These are phyloP conservation scores for Tinamus major DNA, from an alignment of 2,797 vertebrate species.

Conservation along the genomic window DNA sequence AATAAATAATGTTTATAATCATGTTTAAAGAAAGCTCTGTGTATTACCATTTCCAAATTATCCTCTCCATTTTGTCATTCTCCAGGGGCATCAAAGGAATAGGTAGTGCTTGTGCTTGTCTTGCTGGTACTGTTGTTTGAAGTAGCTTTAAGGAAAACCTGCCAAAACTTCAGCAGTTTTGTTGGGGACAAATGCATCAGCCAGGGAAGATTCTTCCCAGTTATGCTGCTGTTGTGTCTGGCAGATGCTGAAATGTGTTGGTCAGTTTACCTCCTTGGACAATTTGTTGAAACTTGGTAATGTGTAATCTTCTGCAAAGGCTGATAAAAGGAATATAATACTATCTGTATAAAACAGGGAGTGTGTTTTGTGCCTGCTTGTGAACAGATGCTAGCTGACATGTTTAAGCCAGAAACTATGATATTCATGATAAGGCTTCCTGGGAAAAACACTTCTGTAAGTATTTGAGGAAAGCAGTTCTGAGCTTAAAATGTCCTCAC, in stretches of 20 bases:
- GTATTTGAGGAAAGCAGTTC: constrained; percentile 31
- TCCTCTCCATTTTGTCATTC: not conserved
- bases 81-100: not conserved
- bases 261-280: not conserved
- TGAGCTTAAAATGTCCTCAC: constrained; percentile 22
- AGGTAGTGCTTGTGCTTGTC: not conserved
- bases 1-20: not conserved
- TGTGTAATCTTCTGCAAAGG: not conserved
- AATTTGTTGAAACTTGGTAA: constrained; percentile 5
- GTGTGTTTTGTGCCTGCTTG: constrained; percentile 31
- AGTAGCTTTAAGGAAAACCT: not conserved
- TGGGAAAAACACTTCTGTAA: constrained; percentile 55
- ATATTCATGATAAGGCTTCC: constrained; percentile 59
- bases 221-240: not conserved
- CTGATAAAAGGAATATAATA: constrained; percentile 7
- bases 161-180: not conserved
- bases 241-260: not conserved
- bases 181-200: not conserved
- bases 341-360: constrained; percentile 8
- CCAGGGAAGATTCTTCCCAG: not conserved
- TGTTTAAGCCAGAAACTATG: constrained; percentile 44
- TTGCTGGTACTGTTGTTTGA: not conserved
- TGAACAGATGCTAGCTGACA: constrained; percentile 46
- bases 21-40: not conserved
- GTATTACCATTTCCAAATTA: not conserved